Conservation (phyloP, 2,888 invertebrate genomes). For the Pollenia griseotomentosa region DNA sequence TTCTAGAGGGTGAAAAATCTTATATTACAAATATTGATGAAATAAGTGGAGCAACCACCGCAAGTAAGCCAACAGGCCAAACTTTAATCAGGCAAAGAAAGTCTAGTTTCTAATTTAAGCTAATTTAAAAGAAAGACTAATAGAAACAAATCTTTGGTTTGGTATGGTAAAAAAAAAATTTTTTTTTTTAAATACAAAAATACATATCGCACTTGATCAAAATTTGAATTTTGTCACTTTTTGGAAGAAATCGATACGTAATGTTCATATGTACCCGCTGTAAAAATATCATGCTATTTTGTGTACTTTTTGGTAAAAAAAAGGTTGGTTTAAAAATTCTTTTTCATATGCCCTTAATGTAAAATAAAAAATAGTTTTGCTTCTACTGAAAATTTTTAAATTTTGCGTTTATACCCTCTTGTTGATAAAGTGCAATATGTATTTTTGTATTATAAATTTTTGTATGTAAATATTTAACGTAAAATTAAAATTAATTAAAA, state of each 20-base stretch:
- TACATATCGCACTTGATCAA: no score
- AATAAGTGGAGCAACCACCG: constrained; percentile 74
- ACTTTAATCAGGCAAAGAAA: constrained; percentile 33
- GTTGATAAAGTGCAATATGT: no score
- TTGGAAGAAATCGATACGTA: no score
- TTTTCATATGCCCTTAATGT: no score
- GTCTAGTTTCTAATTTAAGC: constrained; percentile 36
- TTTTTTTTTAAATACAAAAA: neutral
- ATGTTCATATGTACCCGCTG: no score
- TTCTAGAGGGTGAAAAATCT: constrained; percentile 80
- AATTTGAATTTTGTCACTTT: no score
- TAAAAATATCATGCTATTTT: no score
- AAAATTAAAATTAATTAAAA: neutral
- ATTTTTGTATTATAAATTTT: neutral
- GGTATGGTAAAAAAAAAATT: constrained; percentile 16
- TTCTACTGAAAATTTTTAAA: no score
- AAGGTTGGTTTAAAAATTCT: no score
- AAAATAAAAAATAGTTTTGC: no score
- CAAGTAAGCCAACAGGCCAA: constrained; percentile 36
- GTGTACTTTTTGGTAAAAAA: no score
- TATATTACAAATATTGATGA: constrained; percentile 80
- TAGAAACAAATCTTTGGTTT: neutral
- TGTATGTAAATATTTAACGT: neutral
- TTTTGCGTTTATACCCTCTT: no score
- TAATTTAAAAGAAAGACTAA: constrained; percentile 43